phyloP scores from a whole-genome alignment of 2,888 invertebrate genomes.

The Lasioglossum figueresi region DNA sequence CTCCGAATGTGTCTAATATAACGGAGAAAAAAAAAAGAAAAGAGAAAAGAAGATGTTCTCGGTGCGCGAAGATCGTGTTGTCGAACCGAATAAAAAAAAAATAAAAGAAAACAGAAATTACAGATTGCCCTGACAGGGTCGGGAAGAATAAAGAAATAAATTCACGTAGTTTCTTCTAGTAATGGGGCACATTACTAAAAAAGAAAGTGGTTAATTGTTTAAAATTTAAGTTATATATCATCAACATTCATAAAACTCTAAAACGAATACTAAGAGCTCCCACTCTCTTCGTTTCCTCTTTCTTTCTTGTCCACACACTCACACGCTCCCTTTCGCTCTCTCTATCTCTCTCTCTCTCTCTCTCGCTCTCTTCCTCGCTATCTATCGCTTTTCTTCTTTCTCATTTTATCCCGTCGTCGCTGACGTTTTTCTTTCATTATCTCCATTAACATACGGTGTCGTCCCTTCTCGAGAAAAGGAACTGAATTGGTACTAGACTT shows the following conservation, averaged over 20 bases:
- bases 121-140: background rate
- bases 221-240: slow-evolving; percentile 71
- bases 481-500: slow-evolving; percentile 51
- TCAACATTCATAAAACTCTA: slow-evolving; percentile 76
- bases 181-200: slow-evolving; percentile 35
- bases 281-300: slow-evolving; percentile 26
- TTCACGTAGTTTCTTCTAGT: slow-evolving; percentile 26
- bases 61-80: background rate
- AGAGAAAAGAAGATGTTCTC: background rate
- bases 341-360: no score
- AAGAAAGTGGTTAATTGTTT: slow-evolving; percentile 60
- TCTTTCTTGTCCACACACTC: slow-evolving; percentile 40
- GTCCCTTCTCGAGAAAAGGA: slow-evolving; percentile 51
- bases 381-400: slow-evolving; percentile 12
- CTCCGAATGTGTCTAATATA: background rate
- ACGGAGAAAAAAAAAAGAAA: slow-evolving; percentile 1
- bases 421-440: background rate
- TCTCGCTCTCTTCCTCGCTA: slow-evolving; percentile 21
- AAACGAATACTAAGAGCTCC: slow-evolving; percentile 68
- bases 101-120: background rate
- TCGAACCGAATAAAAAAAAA: slow-evolving; percentile 2
- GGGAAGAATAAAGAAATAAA: slow-evolving; percentile 28
- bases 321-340: slow-evolving; percentile 39
- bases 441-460: slow-evolving; percentile 17
- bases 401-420: slow-evolving; percentile 15